A percentile compares a stretch with the other conserved stretches of the same genome.
Conservation (phyloP, 2,113 vertebrate genomes). For the Sander lucioperca region DNA sequence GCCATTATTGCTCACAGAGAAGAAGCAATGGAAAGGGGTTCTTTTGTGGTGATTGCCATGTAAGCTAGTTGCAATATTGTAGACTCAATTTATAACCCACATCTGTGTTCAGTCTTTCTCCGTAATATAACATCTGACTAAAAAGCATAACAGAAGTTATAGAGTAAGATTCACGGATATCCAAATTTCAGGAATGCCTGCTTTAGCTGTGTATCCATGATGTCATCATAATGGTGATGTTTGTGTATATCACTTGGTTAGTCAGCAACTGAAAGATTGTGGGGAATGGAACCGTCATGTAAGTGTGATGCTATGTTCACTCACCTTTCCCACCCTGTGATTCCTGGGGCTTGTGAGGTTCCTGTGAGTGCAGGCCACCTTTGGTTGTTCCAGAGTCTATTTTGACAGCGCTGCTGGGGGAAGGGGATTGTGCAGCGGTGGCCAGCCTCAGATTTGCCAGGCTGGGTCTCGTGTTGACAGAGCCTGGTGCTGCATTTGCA, state of each 20-base stretch:
- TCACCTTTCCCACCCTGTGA: slow-evolving; percentile 72
- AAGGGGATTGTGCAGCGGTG: neutral
- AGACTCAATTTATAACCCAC: slow-evolving; percentile 15
- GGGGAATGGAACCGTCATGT: too few relatives aligned
- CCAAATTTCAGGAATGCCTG: neutral
- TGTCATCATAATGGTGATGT: neutral
- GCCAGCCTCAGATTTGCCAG: slow-evolving; percentile 47
- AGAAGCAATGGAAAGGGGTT: neutral
- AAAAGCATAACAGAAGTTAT: neutral
- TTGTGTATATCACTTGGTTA: neutral
- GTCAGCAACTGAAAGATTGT: neutral
- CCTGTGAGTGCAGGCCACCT: slow-evolving; percentile 52
- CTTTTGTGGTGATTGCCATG: slow-evolving; percentile 11
- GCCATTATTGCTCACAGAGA: slow-evolving; percentile 33
- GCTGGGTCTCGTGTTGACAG: slow-evolving; percentile 49
- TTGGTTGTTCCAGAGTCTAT: slow-evolving; percentile 52
- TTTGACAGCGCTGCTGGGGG: slow-evolving; percentile 40
- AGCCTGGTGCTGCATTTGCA: slow-evolving; percentile 51
- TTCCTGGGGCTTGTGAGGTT: slow-evolving; percentile 59
- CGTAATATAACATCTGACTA: neutral
- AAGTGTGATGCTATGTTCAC: slow-evolving; percentile 29
- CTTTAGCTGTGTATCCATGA: neutral
- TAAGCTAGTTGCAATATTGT: neutral
- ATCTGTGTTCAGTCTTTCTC: neutral
- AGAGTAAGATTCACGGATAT: neutral